Evolutionary conservation across 1,140 invertebrate genomes (phyloP).

Genomic region (Caenorhabditis inopinata): DNA sequence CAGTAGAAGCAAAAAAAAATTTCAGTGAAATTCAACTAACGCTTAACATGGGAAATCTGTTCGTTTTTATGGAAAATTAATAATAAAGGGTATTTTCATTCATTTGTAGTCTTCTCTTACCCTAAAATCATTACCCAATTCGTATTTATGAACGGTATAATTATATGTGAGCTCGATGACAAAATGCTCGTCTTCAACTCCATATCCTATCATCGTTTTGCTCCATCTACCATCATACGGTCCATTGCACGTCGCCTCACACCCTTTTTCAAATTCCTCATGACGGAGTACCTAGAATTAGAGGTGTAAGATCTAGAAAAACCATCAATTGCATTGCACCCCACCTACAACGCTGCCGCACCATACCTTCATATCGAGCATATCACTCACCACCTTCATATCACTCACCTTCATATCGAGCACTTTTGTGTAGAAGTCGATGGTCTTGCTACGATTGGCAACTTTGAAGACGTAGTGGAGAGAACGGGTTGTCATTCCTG

Average conservation of each 20-base stretch:
- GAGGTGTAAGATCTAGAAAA: background rate
- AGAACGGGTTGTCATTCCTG: constrained; percentile 70
- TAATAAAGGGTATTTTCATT: background rate
- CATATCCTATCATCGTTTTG: constrained; percentile 98
- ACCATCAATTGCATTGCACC: background rate
- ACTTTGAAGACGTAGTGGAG: constrained; percentile 95
- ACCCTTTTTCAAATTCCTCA: constrained; percentile 93
- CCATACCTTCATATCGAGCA: too few species aligned
- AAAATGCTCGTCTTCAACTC: constrained; percentile 89
- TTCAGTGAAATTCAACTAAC: too few species aligned
- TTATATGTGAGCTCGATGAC: constrained; percentile 96
- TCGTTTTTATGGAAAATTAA: too few species aligned
- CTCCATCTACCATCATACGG: constrained; percentile 96
- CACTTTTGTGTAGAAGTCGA: constrained; percentile 83
- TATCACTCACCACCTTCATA: too few species aligned
- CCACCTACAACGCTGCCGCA: too few species aligned
- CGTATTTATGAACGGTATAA: constrained; percentile 84
- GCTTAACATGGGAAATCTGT: too few species aligned
- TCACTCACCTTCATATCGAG: constrained; percentile 87
- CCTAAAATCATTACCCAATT: constrained; percentile 83
- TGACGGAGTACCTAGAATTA: constrained; percentile 72
- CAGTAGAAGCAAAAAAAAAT: too few species aligned
- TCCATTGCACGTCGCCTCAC: constrained; percentile 92
- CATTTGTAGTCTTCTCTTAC: constrained; percentile 68
- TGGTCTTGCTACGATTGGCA: constrained; percentile 79